Conservation (phyloP, 1,140 invertebrate genomes). For the Anthonomus grandis region DNA sequence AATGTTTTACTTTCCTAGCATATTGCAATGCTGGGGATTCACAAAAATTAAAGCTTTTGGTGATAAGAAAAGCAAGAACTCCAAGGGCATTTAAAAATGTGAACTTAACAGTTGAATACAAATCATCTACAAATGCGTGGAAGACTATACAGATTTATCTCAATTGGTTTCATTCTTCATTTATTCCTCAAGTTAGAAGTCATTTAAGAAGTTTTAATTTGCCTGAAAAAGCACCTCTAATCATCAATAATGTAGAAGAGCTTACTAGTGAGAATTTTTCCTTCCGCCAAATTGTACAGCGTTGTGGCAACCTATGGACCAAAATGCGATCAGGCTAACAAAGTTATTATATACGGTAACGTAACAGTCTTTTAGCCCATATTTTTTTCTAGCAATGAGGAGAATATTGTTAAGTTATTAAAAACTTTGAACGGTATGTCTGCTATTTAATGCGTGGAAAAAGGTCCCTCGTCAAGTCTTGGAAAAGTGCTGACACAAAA, state of each 20-base stretch:
- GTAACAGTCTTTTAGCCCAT: slow-evolving; percentile 15
- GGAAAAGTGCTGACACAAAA: slow-evolving; percentile 19
- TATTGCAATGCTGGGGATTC: slow-evolving; percentile 7
- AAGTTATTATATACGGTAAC: slow-evolving; percentile 11
- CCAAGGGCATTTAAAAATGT: slow-evolving; percentile 14
- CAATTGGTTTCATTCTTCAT: slow-evolving; percentile 6
- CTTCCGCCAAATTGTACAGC: slow-evolving; percentile 4
- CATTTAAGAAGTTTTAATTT: slow-evolving; percentile 15
- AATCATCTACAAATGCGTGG: slow-evolving; percentile 9
- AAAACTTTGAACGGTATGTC: slow-evolving; percentile 11
- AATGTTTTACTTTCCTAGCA: slow-evolving; percentile 8
- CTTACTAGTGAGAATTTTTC: slow-evolving; percentile 11
- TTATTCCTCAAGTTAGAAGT: slow-evolving; percentile 10
- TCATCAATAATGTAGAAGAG: slow-evolving; percentile 9
- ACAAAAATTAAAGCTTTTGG: slow-evolving; percentile 12
- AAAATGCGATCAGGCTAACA: not conserved
- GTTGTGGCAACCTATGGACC: not conserved
- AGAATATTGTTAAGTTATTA: too few relatives aligned
- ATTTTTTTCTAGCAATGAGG: too few relatives aligned
- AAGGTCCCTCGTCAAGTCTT: slow-evolving; percentile 16
- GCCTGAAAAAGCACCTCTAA: slow-evolving; percentile 3
- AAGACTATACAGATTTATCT: slow-evolving; percentile 5
- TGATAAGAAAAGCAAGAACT: slow-evolving; percentile 8
- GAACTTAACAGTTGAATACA: slow-evolving; percentile 2
- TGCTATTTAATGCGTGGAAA: slow-evolving; percentile 20